Conservation (phyloP, 2,888 invertebrate genomes). For the Caenorhabditis panamensis region DNA sequence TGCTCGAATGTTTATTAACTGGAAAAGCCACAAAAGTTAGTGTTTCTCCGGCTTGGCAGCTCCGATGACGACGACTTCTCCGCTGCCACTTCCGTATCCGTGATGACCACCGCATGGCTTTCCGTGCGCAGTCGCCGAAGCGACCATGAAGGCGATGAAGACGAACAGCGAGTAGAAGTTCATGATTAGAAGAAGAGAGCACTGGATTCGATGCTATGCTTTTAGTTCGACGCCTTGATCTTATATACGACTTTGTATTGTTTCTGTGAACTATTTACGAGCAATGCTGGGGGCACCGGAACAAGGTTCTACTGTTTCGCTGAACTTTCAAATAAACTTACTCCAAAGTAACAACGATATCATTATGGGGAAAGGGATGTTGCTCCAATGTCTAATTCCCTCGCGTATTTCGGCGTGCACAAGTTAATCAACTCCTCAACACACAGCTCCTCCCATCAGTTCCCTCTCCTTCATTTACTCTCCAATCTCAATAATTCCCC, state of each 20-base stretch:
- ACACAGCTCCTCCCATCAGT: no score
- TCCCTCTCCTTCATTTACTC: no score
- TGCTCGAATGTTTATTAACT: conserved; percentile 2
- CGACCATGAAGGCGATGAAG: neutral
- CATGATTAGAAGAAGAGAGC: neutral
- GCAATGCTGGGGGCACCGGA: conserved; percentile 1
- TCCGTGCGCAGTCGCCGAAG: neutral
- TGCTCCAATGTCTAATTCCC: no score
- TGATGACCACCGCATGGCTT: conserved; percentile 4
- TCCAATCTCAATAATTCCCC: no score
- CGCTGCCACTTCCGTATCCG: conserved; percentile 7
- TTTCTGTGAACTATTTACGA: conserved; percentile 3
- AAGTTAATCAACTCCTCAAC: no score
- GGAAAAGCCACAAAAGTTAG: neutral
- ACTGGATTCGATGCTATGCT: neutral
- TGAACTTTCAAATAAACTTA: no score
- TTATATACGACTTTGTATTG: neutral
- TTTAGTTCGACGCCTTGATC: no score
- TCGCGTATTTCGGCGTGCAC: no score
- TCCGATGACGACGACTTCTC: conserved; percentile 13
- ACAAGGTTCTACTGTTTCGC: neutral
- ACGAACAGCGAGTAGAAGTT: conserved; percentile 3
- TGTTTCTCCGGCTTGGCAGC: neutral
- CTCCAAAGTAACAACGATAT: no score
- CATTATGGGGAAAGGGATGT: no score